Base-by-base conservation (phyloP, 2,113 vertebrate genomes). In the Notothenia rossii region DNA sequence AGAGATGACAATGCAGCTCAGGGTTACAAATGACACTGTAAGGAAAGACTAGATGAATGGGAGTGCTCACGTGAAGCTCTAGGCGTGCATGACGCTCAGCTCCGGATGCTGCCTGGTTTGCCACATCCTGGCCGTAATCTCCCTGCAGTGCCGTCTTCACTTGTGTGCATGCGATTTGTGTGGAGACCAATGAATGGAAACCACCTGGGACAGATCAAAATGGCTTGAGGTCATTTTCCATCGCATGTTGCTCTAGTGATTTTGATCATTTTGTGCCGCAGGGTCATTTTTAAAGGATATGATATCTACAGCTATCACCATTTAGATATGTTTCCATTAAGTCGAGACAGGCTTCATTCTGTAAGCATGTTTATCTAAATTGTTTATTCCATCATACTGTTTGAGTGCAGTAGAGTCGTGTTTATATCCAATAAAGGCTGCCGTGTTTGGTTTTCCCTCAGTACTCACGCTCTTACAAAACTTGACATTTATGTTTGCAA, bases 51-150 rank as follows among this genome's bases (percentile, higher is more conserved):
- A 83, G 86, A 91, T 88, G 56, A 88, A 84, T 89, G 68, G 68
- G 73, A 74, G 33, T 36, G 22, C 65, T 86, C 72, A 58, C 69
- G 14, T 12, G 59, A 29, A 70, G 85, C 88, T 86, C 25, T 58
- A 88, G 84, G 85, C 76, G 1, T 45, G 69, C 25, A 63, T 10
- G 74, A 69, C 29, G 29, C 82, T 80, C 70, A 81, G 73, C 72
- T 91, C 89, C 91, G 90, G 91, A 93, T 93, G 89, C 82, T 65
- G 76, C 69, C 64, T 75, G 72, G 56, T 60, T 84, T 85, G 88
- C 91, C 90, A 92, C 86, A 91, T 93, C 91, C 93, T 89, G 88
- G 62, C 51, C 7, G 48, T 85, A 82, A 89, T 88, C 83, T 68
- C 83, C 86, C 84, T 65, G 61, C 85, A 89, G 86, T 73, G 71